Evolutionary conservation across 53 echinoderm and acorn worm species (phyloP).

Genomic region (Patiria pectinifera): DNA sequence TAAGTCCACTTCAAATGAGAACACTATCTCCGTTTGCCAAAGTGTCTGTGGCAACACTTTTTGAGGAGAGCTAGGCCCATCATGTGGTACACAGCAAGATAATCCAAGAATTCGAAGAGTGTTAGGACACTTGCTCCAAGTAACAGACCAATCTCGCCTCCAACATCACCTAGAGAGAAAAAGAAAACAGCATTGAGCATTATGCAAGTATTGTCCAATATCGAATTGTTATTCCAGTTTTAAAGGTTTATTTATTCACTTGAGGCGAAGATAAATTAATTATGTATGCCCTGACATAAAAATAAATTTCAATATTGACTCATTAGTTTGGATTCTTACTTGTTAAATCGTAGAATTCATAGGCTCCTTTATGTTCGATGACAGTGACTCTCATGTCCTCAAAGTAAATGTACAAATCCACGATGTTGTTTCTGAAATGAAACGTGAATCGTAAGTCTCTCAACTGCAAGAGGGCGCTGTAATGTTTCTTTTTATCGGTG

Average conservation of each 20-base stretch:
- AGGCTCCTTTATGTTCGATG: conserved; percentile 13
- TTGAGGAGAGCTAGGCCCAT: not conserved
- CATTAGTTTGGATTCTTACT: conserved; percentile 9
- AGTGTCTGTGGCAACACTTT: not conserved
- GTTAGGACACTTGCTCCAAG: conserved; percentile 65
- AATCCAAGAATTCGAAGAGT: conserved; percentile 59
- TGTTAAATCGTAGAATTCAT: conserved; percentile 17
- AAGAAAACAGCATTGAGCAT: not conserved
- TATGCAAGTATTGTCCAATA: not conserved
- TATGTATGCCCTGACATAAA: too few species aligned
- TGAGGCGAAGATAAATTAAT: too few species aligned
- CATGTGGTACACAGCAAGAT: conserved; percentile 17
- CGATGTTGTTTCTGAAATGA: conserved; percentile 50
- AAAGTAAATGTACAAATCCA: conserved; percentile 48
- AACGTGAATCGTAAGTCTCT: not conserved
- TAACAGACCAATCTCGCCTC: conserved; percentile 45
- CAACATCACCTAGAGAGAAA: conserved; percentile 51
- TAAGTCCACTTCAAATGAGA: not conserved
- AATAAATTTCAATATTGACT: too few species aligned
- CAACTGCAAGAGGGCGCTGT: too few species aligned
- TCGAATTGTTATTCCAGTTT: not conserved
- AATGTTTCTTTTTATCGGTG: too few species aligned
- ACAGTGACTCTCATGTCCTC: conserved; percentile 23
- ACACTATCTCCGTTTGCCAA: not conserved
- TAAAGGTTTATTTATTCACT: not conserved